Conservation (phyloP, 2,888 invertebrate species). For the Esperia sulphurella region DNA sequence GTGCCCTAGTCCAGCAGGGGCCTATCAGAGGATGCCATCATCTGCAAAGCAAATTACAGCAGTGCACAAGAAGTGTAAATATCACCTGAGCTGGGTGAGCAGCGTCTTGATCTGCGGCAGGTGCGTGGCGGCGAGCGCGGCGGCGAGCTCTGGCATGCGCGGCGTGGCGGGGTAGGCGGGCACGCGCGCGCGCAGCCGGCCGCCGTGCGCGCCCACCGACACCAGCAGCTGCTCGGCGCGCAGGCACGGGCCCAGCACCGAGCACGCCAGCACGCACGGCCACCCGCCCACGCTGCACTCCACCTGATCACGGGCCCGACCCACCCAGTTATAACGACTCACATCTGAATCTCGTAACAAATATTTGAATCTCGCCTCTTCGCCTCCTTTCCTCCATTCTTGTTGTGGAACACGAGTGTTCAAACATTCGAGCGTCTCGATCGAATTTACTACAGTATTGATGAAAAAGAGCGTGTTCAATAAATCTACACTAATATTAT, state of each 20-base stretch:
- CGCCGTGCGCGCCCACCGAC: constrained; percentile 96
- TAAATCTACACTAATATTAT: too few species aligned
- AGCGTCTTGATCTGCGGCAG: constrained; percentile 43
- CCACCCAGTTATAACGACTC: too few species aligned
- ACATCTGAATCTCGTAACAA: too few species aligned
- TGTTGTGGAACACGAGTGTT: too few species aligned
- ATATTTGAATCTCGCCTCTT: too few species aligned
- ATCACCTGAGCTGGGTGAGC: constrained; percentile 76
- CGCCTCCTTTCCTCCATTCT: too few species aligned
- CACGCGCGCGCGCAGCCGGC: constrained; percentile 93
- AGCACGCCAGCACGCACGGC: constrained; percentile 94
- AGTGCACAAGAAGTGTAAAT: neutral
- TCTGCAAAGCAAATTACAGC: too few species aligned
- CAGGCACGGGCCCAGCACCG: constrained; percentile 92
- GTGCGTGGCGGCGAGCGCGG: constrained; percentile 78
- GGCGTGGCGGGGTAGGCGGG: constrained; percentile 92
- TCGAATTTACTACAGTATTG: too few species aligned
- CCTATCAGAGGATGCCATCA: too few species aligned
- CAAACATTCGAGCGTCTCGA: too few species aligned
- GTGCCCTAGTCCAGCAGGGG: too few species aligned
- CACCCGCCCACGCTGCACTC: constrained; percentile 89
- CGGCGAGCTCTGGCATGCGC: constrained; percentile 88
- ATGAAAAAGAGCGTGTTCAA: too few species aligned
- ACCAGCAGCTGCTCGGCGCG: constrained; percentile 95
- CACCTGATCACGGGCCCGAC: constrained; percentile 72